These are phyloP conservation scores for Plagodis dolabraria DNA, from an alignment of 2,888 invertebrate genomes.

Conservation along the genomic window DNA sequence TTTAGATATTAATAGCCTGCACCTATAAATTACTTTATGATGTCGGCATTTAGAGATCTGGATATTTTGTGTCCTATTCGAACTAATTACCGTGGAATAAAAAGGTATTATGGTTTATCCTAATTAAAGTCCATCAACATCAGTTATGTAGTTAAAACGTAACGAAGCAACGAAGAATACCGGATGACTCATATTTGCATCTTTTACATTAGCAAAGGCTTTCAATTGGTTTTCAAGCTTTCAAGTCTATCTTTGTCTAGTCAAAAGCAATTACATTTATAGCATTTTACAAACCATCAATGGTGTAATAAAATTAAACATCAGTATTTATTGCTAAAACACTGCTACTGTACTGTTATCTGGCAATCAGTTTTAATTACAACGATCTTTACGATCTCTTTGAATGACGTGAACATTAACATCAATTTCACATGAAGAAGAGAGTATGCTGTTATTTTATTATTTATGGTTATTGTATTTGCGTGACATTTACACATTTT, in stretches of 20 bases:
- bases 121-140: too few species aligned
- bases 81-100: too few species aligned
- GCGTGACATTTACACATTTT: slow-evolving; percentile 26
- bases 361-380: slow-evolving; percentile 22
- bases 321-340: slow-evolving; percentile 22
- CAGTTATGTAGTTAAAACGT: too few species aligned
- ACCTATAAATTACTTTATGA: too few species aligned
- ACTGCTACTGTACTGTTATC: slow-evolving; percentile 30
- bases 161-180: too few species aligned
- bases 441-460: neutral
- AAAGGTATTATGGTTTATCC: too few species aligned
- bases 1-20: too few species aligned
- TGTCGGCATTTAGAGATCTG: too few species aligned
- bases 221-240: too few species aligned
- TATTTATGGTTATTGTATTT: slow-evolving; percentile 20
- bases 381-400: slow-evolving; percentile 19
- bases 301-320: slow-evolving; percentile 22
- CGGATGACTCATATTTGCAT: too few species aligned
- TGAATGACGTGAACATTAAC: slow-evolving; percentile 25
- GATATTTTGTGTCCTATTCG: too few species aligned
- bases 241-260: slow-evolving; percentile 4
- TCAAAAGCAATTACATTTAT: slow-evolving; percentile 25
- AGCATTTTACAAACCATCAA: slow-evolving; percentile 19
- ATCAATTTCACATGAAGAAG: slow-evolving; percentile 19
- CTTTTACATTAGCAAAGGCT: too few species aligned